Conservation (phyloP, 1,140 invertebrate genomes). For the Meloidogyne floridensis region DNA sequence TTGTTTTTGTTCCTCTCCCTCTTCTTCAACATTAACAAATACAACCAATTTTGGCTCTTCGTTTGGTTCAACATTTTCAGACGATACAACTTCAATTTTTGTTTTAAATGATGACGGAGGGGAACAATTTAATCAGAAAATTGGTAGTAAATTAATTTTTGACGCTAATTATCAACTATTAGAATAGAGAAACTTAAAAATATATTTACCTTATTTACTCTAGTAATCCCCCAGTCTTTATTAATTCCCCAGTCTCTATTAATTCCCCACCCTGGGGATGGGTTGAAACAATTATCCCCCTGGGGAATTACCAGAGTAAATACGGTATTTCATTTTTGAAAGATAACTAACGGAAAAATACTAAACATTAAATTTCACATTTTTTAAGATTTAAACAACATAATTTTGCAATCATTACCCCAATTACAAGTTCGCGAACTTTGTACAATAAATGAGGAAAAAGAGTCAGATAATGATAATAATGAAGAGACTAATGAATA, state of each 20-base stretch:
- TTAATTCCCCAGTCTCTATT: too few relatives aligned
- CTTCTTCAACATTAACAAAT: background rate
- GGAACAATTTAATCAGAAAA: background rate
- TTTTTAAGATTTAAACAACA: background rate
- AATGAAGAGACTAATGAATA: background rate
- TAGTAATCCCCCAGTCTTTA: too few relatives aligned
- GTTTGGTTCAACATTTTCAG: background rate
- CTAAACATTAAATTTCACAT: background rate
- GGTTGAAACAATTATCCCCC: too few relatives aligned
- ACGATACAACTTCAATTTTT: background rate
- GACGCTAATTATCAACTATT: background rate
- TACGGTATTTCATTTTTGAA: too few relatives aligned
- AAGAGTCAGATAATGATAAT: background rate
- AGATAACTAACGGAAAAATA: too few relatives aligned
- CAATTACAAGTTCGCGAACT: constrained; percentile 23
- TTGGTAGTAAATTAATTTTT: background rate
- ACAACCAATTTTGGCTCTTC: background rate
- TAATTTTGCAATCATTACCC: background rate
- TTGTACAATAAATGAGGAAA: constrained; percentile 29
- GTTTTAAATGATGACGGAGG: background rate
- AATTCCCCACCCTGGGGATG: too few relatives aligned
- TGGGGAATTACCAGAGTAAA: too few relatives aligned
- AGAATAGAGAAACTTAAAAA: background rate
- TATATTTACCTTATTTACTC: too few relatives aligned
- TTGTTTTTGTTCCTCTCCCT: background rate